phyloP scores from a whole-genome alignment of 2,113 vertebrate genomes.

The Ancistrus triradiatus region DNA sequence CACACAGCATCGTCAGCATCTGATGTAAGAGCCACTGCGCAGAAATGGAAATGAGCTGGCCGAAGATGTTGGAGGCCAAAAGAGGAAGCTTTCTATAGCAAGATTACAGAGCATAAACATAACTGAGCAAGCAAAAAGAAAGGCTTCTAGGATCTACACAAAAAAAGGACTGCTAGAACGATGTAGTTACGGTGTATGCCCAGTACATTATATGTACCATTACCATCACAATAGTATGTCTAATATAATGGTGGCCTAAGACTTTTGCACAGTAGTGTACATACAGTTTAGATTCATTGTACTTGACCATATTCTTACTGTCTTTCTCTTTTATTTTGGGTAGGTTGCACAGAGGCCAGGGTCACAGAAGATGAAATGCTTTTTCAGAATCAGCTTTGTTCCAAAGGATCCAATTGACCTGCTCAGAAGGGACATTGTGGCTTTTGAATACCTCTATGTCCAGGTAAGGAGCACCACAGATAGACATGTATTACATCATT shows the following conservation, averaged over 20 bases:
- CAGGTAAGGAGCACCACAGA: conserved; percentile 76
- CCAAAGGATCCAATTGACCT: conserved; percentile 94
- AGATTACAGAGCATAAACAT: neutral
- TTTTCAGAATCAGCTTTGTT: conserved; percentile 93
- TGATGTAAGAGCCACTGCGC: conserved; percentile 16
- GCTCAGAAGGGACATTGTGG: conserved; percentile 88
- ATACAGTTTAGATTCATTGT: no score
- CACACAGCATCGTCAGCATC: conserved; percentile 21
- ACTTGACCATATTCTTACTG: neutral
- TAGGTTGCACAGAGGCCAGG: conserved; percentile 92
- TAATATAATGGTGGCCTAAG: no score
- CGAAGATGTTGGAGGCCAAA: neutral
- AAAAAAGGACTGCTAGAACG: no score
- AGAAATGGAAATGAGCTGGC: conserved; percentile 26
- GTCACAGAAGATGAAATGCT: conserved; percentile 95
- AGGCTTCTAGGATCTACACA: no score
- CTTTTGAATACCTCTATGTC: conserved; percentile 96
- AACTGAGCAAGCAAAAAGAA: neutral
- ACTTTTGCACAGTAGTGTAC: no score
- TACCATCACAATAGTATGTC: no score
- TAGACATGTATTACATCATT: no score
- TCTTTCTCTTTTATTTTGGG: conserved; percentile 21
- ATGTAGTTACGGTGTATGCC: no score
- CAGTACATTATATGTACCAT: no score
- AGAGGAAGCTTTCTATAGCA: neutral